These are phyloP conservation scores for Ceratoteleas bidentatus DNA, from an alignment of 1,140 invertebrate species.

Conservation along the genomic window DNA sequence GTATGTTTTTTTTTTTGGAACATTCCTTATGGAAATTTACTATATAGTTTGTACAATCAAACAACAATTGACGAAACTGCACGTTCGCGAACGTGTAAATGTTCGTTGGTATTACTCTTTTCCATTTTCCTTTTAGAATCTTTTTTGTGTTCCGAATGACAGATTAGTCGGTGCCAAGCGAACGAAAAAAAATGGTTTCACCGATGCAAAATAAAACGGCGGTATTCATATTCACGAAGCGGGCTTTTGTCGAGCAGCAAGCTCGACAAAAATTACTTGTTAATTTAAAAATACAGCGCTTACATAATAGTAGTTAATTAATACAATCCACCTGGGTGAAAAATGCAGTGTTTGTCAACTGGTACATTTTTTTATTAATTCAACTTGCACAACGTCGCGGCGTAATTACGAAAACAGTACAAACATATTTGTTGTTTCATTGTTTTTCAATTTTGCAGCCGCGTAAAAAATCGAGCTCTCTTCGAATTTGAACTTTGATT, in stretches of 20 bases:
- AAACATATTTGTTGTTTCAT: constrained; percentile 41
- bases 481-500: constrained; percentile 42
- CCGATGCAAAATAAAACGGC: constrained; percentile 2
- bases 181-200: background rate
- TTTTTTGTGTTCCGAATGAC: background rate
- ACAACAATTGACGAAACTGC: too few relatives aligned
- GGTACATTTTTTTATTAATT: constrained; percentile 31
- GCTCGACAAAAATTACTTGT: constrained; percentile 29
- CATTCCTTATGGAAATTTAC: too few relatives aligned
- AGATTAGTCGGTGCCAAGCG: background rate
- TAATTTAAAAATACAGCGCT: constrained; percentile 35
- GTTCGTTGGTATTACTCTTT: background rate
- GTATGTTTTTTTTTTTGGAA: too few relatives aligned
- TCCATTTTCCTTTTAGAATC: background rate
- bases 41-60: too few relatives aligned
- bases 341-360: constrained; percentile 38
- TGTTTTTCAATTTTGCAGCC: constrained; percentile 29
- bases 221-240: constrained; percentile 13
- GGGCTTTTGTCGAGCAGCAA: constrained; percentile 21
- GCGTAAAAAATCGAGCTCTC: constrained; percentile 25
- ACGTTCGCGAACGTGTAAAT: too few relatives aligned
- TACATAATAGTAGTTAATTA: constrained; percentile 41
- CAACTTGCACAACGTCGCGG: constrained; percentile 10
- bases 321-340: constrained; percentile 14
- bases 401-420: constrained; percentile 39